Percentiles rank a stretch among this genome's conserved stretches.
These are phyloP conservation scores for Hermetia illucens DNA, from an alignment of 1,140 invertebrate species.

Conservation along the genomic window DNA sequence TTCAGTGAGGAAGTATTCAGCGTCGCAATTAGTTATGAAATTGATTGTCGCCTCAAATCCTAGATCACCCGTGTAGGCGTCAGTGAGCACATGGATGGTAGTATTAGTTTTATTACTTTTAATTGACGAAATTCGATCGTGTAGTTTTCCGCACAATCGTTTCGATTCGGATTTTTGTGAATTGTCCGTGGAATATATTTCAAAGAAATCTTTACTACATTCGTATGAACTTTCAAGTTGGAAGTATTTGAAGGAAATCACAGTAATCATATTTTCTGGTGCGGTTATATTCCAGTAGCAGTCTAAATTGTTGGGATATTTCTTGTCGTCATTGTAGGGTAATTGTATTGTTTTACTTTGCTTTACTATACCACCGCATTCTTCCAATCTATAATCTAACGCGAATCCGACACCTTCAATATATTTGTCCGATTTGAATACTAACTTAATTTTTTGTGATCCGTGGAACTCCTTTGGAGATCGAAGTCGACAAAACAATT, in stretches of 20 bases:
- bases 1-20: conserved; percentile 13
- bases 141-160: conserved; percentile 50
- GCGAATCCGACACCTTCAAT: conserved; percentile 31
- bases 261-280: conserved; percentile 46
- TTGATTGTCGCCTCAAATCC: conserved; percentile 44
- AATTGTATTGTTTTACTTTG: conserved; percentile 29
- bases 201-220: conserved; percentile 38
- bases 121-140: conserved; percentile 33
- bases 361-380: conserved; percentile 37
- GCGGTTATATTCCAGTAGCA: conserved; percentile 71
- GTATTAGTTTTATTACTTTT: conserved; percentile 41
- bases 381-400: conserved; percentile 32
- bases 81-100: conserved; percentile 38
- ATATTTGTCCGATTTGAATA: conserved; percentile 27
- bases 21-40: conserved; percentile 44
- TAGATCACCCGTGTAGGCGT: conserved; percentile 23
- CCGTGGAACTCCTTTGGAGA: conserved; percentile 14
- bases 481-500: conserved; percentile 12
- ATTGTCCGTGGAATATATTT: conserved; percentile 32
- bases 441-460: conserved; percentile 11
- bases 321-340: conserved; percentile 7
- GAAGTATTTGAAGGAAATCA: conserved; percentile 45
- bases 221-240: conserved; percentile 31
- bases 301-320: conserved; percentile 32
- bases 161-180: conserved; percentile 32